phyloP scores from a whole-genome alignment of 2,113 vertebrate species.

The Lipotes vexillifer region DNA sequence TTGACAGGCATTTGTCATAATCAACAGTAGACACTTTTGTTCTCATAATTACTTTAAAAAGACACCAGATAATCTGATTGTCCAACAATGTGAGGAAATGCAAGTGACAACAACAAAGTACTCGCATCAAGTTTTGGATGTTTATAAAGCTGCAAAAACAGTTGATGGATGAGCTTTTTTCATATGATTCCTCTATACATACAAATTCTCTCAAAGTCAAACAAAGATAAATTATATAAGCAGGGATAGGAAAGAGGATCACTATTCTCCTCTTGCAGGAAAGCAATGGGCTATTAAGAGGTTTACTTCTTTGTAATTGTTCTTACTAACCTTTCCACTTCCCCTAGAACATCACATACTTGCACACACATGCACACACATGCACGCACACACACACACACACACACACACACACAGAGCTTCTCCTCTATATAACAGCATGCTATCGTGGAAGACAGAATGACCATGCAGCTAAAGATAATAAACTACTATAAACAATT shows the following conservation, averaged over 20 bases:
- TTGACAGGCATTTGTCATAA: constrained; percentile 36
- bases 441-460: neutral
- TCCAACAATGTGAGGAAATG: neutral
- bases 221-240: neutral
- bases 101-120: neutral
- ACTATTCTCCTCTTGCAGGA: neutral
- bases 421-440: neutral
- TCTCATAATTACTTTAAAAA: constrained; percentile 24
- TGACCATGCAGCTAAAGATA: neutral
- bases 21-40: neutral
- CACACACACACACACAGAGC: neutral
- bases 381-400: neutral
- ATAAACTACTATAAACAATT: neutral
- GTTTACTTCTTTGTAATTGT: neutral
- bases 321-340: neutral
- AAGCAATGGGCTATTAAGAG: neutral
- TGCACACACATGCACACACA: neutral
- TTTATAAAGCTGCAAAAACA: neutral
- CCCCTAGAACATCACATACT: neutral
- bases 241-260: neutral
- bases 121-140: neutral
- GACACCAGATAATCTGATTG: neutral
- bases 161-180: neutral
- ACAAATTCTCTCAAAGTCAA: neutral
- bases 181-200: neutral